Evolutionary conservation across 2,888 invertebrate species (phyloP), one percentile per base, ranked within the genome.

Genomic region (Colostygia pectinataria): DNA sequence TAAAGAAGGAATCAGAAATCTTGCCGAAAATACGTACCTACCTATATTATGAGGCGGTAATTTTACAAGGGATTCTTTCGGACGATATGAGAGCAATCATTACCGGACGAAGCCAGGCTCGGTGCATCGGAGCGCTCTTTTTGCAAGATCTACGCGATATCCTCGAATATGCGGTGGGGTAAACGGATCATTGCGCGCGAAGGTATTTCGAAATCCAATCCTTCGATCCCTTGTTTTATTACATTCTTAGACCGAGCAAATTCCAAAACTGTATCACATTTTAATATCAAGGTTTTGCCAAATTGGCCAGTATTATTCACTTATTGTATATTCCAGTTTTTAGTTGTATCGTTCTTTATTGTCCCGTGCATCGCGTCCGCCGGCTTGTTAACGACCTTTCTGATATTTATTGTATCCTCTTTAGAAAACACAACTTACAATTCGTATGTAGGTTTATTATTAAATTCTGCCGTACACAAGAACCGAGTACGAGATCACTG

Each of bases 361-460:
- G 85, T 85, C 83, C 83, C 80, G 80, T 76, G 81, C 80, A 71
- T 68, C 68, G 50, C 74, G 60, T 71, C 73, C 74, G 76, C 69
- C 75, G 76, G 77, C 85, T 87, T 84, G 87, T 88, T 88, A 88
- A 87, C 86, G 83, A 86, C 86, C 85, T 87, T 84, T 84, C 67
- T 76, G 70, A 84, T 84, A 86, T 88, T 87, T 88, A 88, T 88
- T 80, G 83, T 87, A 86, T 87, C 87, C 87, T 86, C 83, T 79
- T 77, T 80, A 83, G 78, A 84, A 86, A 82, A 85, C 81, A 86
- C 84, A 85, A 85, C 87, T 84, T 86, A 84, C 85, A 85, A 82
- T 74, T 81, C 73, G 72, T 46, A 59, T 49, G 71, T 48, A 53
- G n/a, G n/a, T n/a, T n/a, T 55, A 45, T 57, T 48, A 46, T 53